Evolutionary conservation across 1,140 invertebrate species (phyloP), one percentile per base, ranked within the genome.

Genomic region (Bombus impatiens): DNA sequence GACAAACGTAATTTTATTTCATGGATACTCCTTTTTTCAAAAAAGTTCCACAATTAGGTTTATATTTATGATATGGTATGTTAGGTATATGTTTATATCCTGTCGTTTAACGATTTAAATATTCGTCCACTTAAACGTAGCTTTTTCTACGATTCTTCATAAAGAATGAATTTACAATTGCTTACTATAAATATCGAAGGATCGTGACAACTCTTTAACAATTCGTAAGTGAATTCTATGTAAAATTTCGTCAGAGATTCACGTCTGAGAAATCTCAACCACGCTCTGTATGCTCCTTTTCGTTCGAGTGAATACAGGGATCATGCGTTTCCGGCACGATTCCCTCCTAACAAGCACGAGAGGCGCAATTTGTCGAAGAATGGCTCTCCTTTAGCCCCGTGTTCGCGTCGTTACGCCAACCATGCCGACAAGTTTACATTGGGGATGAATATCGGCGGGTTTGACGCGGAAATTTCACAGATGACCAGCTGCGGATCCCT

Each of bases 401-500:
- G 78, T 86, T 78, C 68, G 59, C 57, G 78, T 88, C 84, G 87
- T 85, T 85, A 70, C 77, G 67, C 22, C 78, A 88, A 65, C 65
- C 35, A 77, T 72, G 77, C 6, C 62, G 53, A 42, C 62, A n/a
- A 68, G 86, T 88, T 88, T 88, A 68, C 86, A 84, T 37, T 77
- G 25, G 57, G 59, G n/a, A 42, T 42, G 47, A 44, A 59, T 22
- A 47, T 62, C 57, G 25, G 3, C 76, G 44, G 44, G 59, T 57
- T 18, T 71, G 35, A 65, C 77, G 62, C 25, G 86, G 65, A 78
- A 88, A 85, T 88, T 88, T 88, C 86, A 88, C 59, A 67, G 71
- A 85, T 85, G 53, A 72, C 77, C 81, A 75, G 78, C 68, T 74
- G 59, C 35, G 12, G 25, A 53, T 59, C 75, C 42, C 68, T 65